Evolutionary conservation across 2,888 invertebrate genomes (phyloP).

Genomic region (Mimachlamys varia): DNA sequence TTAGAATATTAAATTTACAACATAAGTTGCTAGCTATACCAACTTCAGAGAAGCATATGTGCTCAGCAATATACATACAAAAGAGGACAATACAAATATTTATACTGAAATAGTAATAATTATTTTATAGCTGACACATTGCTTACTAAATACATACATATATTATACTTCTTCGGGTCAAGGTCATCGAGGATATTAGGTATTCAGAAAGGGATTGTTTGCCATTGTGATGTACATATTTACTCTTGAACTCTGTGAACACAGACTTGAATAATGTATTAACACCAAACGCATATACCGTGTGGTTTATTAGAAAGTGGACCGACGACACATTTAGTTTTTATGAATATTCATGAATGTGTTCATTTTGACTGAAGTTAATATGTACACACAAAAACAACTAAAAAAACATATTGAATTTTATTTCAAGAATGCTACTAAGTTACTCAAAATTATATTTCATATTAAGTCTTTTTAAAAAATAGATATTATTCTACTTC

Average conservation of each 20-base stretch:
- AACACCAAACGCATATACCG: no score
- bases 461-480: no score
- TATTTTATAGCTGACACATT: background rate
- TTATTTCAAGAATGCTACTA: no score
- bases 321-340: background rate
- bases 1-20: no score
- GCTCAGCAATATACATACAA: background rate
- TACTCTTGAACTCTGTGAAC: background rate
- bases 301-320: background rate
- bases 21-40: no score
- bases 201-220: background rate
- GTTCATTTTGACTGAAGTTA: background rate
- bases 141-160: background rate
- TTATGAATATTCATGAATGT: background rate
- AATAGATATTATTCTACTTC: no score
- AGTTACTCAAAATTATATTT: no score
- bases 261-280: background rate
- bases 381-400: background rate
- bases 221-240: background rate
- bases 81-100: background rate
- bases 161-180: background rate
- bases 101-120: background rate
- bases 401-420: no score
- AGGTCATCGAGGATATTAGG: background rate
- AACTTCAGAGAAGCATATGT: no score